phyloP scores from a whole-genome alignment of 2,888 invertebrate genomes.

The Orthonychiurus folsomi region DNA sequence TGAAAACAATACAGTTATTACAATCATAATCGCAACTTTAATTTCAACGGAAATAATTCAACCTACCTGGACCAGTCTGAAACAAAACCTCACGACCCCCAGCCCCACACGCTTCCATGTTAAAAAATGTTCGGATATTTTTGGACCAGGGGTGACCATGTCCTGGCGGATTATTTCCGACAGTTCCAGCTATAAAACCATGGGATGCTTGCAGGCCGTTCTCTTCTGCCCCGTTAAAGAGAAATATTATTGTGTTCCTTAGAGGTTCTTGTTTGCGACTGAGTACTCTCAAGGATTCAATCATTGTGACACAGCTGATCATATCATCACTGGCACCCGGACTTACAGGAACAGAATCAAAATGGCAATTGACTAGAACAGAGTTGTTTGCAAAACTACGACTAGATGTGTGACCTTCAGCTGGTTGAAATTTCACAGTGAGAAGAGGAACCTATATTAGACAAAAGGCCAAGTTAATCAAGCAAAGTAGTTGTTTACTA shows the following conservation, averaged over 20 bases:
- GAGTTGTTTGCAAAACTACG: conserved; percentile 18
- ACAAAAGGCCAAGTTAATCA: not conserved
- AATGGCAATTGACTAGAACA: conserved; percentile 65
- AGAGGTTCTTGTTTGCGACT: conserved; percentile 51
- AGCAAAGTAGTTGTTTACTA: not conserved
- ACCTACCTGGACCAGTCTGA: conserved; percentile 62
- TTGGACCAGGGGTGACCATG: conserved; percentile 67
- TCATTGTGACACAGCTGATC: conserved; percentile 77
- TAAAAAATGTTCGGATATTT: conserved; percentile 68
- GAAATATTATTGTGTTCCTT: conserved; percentile 66
- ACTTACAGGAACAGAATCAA: conserved; percentile 64
- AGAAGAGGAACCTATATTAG: conserved; percentile 30
- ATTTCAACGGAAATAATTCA: not conserved
- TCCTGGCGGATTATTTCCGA: conserved; percentile 7
- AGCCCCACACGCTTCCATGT: conserved; percentile 84
- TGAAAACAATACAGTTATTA: too few relatives aligned
- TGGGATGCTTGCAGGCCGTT: conserved; percentile 33
- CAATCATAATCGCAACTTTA: not conserved
- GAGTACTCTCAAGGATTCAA: conserved; percentile 68
- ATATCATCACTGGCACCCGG: conserved; percentile 78
- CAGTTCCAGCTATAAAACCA: conserved; percentile 29
- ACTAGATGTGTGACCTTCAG: not conserved
- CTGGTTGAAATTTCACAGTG: conserved; percentile 31
- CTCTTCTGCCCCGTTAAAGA: conserved; percentile 87
- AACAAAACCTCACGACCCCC: conserved; percentile 86